Percentiles rank a stretch among this genome's conserved stretches.
These are phyloP conservation scores for Syngnathus acus DNA, from an alignment of 2,797 vertebrate species.

Conservation along the genomic window DNA sequence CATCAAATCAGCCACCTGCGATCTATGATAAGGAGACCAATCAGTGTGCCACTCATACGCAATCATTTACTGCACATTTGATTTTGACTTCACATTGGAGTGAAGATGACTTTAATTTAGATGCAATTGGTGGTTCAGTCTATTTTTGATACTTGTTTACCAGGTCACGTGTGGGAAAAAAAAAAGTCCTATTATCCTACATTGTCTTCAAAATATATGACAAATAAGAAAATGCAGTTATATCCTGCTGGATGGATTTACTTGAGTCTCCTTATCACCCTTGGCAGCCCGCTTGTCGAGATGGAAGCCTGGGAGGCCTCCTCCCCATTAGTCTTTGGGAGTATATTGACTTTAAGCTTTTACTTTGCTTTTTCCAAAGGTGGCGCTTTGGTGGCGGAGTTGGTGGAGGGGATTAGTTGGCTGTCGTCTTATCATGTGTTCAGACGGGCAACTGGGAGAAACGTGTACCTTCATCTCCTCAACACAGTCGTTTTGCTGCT, in stretches of 20 bases:
- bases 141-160: background rate
- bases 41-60: slow-evolving; percentile 36
- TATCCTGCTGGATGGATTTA: slow-evolving; percentile 7
- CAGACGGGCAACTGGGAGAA: slow-evolving; percentile 13
- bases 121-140: background rate
- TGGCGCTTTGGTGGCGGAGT: slow-evolving; percentile 3
- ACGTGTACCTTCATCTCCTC: slow-evolving; percentile 13
- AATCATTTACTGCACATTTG: slow-evolving; percentile 23
- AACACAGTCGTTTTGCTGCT: slow-evolving; percentile 54
- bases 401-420: slow-evolving; percentile 55
- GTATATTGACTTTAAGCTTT: slow-evolving; percentile 63
- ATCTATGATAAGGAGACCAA: slow-evolving; percentile 62
- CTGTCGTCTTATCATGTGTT: slow-evolving; percentile 61
- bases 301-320: slow-evolving; percentile 27
- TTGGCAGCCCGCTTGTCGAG: slow-evolving; percentile 23
- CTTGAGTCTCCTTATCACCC: slow-evolving; percentile 27
- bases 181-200: background rate
- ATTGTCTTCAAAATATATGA: background rate
- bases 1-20: slow-evolving; percentile 61
- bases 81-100: slow-evolving; percentile 8
- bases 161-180: background rate
- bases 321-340: slow-evolving; percentile 36
- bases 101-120: no score
- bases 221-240: background rate
- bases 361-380: slow-evolving; percentile 6